Percentiles rank a stretch among this genome's conserved stretches.
Conservation (phyloP, 2,888 invertebrate genomes). For the Cheiracanthium punctorium region DNA sequence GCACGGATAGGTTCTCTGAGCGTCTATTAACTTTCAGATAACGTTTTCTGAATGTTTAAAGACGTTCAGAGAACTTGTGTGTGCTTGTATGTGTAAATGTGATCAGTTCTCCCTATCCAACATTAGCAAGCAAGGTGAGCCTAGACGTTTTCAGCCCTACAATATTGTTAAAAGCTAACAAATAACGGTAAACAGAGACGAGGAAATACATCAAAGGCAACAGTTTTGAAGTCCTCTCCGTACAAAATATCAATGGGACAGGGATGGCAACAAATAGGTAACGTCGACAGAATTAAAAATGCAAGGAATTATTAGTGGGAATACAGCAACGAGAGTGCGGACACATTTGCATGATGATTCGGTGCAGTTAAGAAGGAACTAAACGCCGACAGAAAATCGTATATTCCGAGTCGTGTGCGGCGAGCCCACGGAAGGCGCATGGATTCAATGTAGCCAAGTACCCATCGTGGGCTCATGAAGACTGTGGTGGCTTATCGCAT, state of each 20-base stretch:
- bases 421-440: too few relatives aligned
- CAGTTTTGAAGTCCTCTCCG: not conserved
- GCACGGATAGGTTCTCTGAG: too few relatives aligned
- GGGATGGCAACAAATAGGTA: not conserved
- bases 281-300: not conserved
- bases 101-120: not conserved
- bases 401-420: too few relatives aligned
- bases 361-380: not conserved
- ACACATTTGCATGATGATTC: not conserved
- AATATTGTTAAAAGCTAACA: not conserved
- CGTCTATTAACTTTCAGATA: too few relatives aligned
- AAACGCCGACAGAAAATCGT: not conserved
- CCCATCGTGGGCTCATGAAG: not conserved
- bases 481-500: not conserved
- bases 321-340: not conserved
- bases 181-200: not conserved
- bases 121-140: not conserved
- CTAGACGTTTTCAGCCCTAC: not conserved
- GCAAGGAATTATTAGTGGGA: not conserved
- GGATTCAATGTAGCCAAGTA: constrained; percentile 5
- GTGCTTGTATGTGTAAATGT: too few relatives aligned
- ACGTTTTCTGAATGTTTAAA: too few relatives aligned
- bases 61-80: too few relatives aligned
- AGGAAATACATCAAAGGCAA: constrained; percentile 3
- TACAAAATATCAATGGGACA: not conserved